Evolutionary conservation across 1,140 invertebrate genomes (phyloP).

Genomic region (Vollenhovia emeryi): DNA sequence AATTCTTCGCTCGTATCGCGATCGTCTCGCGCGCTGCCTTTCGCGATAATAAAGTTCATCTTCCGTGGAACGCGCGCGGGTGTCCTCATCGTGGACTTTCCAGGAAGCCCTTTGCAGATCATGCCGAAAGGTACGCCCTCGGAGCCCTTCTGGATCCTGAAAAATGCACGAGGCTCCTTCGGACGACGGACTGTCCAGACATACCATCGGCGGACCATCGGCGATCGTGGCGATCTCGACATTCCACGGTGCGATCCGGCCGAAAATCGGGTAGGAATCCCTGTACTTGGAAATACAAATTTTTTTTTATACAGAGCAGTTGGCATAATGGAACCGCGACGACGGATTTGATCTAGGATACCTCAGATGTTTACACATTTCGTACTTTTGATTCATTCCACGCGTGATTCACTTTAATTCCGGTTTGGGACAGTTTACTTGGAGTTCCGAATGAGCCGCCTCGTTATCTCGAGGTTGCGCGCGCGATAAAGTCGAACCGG

Average conservation of each 20-base stretch:
- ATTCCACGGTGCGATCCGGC: constrained; percentile 57
- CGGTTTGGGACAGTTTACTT: neutral
- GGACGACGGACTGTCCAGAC: constrained; percentile 62
- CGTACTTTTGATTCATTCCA: neutral
- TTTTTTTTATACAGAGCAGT: neutral
- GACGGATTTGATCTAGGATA: neutral
- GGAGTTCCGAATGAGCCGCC: neutral
- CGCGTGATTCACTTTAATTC: neutral
- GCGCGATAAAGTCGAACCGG: neutral
- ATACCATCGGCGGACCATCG: constrained; percentile 54
- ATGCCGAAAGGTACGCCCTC: constrained; percentile 68
- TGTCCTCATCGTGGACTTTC: constrained; percentile 68
- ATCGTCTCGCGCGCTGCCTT: constrained; percentile 33
- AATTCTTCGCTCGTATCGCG: constrained; percentile 25
- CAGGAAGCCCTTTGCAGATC: constrained; percentile 74
- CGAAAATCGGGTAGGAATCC: constrained; percentile 25
- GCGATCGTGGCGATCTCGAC: constrained; percentile 15
- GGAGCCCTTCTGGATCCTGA: constrained; percentile 63
- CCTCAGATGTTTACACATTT: neutral
- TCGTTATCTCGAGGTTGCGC: constrained; percentile 1
- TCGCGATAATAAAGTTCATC: constrained; percentile 56
- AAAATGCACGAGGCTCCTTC: constrained; percentile 58
- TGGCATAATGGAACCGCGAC: neutral
- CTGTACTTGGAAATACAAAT: neutral
- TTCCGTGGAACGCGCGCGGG: constrained; percentile 58